Base-by-base conservation (phyloP, 2,113 vertebrate species). In the Galbula dea region DNA sequence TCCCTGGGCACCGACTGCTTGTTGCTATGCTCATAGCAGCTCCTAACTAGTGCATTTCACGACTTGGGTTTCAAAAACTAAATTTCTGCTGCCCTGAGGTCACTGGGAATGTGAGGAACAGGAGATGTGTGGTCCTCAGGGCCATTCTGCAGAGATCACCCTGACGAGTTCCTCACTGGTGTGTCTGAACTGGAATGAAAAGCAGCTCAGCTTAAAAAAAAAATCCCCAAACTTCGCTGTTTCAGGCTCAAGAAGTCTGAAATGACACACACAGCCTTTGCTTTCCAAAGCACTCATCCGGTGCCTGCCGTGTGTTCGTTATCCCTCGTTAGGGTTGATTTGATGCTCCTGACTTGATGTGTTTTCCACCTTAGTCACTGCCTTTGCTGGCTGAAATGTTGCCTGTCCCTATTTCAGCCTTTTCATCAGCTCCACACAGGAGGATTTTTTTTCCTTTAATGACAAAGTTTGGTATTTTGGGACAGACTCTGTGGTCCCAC, bases 141-240 rank as follows among this genome's bases (percentile, higher is more conserved):
- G 9, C 66, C 59, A n/a, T 41, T 46, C 52, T 29, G 59, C 49
- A 10, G 67, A 10, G 49, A 30, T 24, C 52, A 6, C 26, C 12
- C n/a, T 1, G 1, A 1, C 1, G 3, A 23, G 27, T 32, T 49
- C 52, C 62, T 37, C 45, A 3, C 46, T 10, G 45, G 12, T 6
- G 22, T 12, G 45, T 19, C 51, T 62, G 45, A 43, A 54, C 30
- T 10, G 29, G 65, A 37, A 29, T 13, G 20, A 41, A 43, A 61
- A 57, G 59, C 17, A 68, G 24, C 43, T 81, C 57, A 12, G 46
- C 49, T 55, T 68, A 68, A 34, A 46, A 39, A 36, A 4, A 34
- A 15, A 58, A 26, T 34, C 41, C n/a, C 34, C 37, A 9, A 14
- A 32, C 36, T 46, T 34, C 34, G 11, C 8, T 46, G 5, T n/a